Base-by-base conservation (phyloP, 2,888 invertebrate genomes). In the Hirtodrosophila confusa region DNA sequence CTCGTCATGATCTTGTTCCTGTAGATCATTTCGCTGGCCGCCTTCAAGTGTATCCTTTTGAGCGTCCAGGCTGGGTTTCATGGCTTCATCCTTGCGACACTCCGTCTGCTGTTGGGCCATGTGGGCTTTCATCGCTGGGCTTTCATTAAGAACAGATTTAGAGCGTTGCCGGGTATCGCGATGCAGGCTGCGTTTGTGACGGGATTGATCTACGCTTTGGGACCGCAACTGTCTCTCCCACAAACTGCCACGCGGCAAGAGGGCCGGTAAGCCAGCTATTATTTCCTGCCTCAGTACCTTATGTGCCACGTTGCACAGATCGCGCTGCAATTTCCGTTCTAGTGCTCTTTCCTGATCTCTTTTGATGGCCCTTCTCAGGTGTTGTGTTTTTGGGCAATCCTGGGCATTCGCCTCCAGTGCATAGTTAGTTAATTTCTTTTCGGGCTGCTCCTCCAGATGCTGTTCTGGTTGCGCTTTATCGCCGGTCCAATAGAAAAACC, bases 401-500 rank as follows among this genome's bases (percentile, higher is more conserved):
- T 4, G 4, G 7, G 3, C 8, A 4, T 50, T 33, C 7, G 54
- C 17, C 37, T 50, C 33, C 7, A 48, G 6, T 17, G 17, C 17
- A 17, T 17, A 17, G 17, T 17, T 17, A 17, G 17, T 17, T 17
- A 2, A 17, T 7, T 51, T 36, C 2, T 23, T 45, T 10, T 29
- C 33, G 0, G 50, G 33, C 27, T 43, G 24, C 2, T 44, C 24
- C 2, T 39, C 53, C 3, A 45, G 3, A 2, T 41, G 11, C 11
- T 41, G 41, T 0, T 0, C 0, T 3, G 47, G 4, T 6, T 56
- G 49, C 4, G 8, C 9, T 12, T 10, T 27, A 4, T 43, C 23
- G 5, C 35, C 24, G 0, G 24, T n/a, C 24, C 36, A 65, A 4
- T 73, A 48, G 6, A 69, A 73, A 31, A 82, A 75, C 0, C 58